phyloP scores from a whole-genome alignment of 2,797 vertebrate genomes.

The Mionectes olivaceus region DNA sequence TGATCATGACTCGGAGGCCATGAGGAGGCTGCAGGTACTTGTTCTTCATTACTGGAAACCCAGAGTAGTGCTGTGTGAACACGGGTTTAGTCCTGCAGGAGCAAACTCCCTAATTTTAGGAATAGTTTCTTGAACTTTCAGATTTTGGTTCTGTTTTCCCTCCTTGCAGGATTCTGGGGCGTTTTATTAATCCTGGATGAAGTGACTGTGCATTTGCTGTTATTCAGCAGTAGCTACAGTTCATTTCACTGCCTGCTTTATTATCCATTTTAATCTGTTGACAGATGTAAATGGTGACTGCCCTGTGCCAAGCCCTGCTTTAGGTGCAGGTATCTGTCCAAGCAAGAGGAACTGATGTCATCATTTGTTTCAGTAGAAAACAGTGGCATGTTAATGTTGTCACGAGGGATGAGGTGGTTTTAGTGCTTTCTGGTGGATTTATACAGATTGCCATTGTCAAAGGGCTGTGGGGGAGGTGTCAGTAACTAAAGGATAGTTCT shows the following conservation, averaged over 20 bases:
- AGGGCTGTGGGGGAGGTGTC: background rate
- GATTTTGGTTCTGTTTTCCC: background rate
- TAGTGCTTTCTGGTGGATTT: background rate
- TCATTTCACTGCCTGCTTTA: background rate
- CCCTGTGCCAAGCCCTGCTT: background rate
- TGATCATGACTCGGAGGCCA: slow-evolving; percentile 95
- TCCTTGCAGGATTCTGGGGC: background rate
- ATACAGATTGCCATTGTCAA: background rate
- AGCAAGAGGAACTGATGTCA: background rate
- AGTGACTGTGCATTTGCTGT: background rate
- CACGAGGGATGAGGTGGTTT: background rate
- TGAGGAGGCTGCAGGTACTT: slow-evolving; percentile 94
- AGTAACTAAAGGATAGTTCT: background rate
- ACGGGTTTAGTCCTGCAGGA: background rate
- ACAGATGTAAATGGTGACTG: background rate
- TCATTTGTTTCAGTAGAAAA: background rate
- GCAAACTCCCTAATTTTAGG: background rate
- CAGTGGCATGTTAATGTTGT: background rate
- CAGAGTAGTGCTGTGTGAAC: background rate
- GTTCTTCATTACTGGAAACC: background rate
- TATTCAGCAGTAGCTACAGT: background rate
- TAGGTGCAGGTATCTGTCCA: background rate
- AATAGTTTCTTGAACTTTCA: background rate
- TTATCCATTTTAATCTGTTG: background rate
- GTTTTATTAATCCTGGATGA: background rate